Percentiles rank a stretch among this genome's conserved stretches.
Conservation (phyloP, 2,797 vertebrate species). For the Brachymystax lenok region DNA sequence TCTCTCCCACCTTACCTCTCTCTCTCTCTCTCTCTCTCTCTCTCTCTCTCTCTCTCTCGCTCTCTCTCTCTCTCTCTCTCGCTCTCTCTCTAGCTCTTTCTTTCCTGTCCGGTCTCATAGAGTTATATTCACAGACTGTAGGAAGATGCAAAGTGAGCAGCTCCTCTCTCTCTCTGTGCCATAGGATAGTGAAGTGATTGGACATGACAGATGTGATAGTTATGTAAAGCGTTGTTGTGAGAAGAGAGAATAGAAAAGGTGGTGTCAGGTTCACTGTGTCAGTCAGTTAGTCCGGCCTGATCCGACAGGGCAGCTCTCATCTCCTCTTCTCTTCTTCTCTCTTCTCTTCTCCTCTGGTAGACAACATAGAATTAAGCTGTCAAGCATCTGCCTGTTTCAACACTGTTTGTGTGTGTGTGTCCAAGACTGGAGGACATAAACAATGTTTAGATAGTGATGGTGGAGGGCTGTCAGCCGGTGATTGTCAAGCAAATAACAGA, state of each 20-base stretch:
- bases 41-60: accelerated
- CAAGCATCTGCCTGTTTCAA: slow-evolving; percentile 42
- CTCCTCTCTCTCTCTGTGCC: neutral
- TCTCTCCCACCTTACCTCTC: no score
- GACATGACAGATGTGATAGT: slow-evolving; percentile 31
- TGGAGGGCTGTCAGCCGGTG: slow-evolving; percentile 35
- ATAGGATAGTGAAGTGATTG: neutral
- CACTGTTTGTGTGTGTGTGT: neutral
- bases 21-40: accelerated
- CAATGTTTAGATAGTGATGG: slow-evolving; percentile 54
- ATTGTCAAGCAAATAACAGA: slow-evolving; percentile 20
- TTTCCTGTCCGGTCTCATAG: neutral
- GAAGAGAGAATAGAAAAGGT: slow-evolving; percentile 38
- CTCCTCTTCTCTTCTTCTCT: no score
- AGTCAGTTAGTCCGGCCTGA: slow-evolving; percentile 48
- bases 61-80: neutral
- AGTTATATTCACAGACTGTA: neutral
- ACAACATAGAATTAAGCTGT: slow-evolving; percentile 74
- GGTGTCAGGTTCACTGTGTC: slow-evolving; percentile 45
- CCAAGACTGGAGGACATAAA: slow-evolving; percentile 59
- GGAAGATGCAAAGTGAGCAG: neutral
- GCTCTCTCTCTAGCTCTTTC: neutral
- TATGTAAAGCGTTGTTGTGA: slow-evolving; percentile 45
- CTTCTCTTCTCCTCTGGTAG: slow-evolving; percentile 19
- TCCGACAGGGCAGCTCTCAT: slow-evolving; percentile 46